phyloP scores from a whole-genome alignment of 2,888 invertebrate genomes.

The Cheilosia impressa region DNA sequence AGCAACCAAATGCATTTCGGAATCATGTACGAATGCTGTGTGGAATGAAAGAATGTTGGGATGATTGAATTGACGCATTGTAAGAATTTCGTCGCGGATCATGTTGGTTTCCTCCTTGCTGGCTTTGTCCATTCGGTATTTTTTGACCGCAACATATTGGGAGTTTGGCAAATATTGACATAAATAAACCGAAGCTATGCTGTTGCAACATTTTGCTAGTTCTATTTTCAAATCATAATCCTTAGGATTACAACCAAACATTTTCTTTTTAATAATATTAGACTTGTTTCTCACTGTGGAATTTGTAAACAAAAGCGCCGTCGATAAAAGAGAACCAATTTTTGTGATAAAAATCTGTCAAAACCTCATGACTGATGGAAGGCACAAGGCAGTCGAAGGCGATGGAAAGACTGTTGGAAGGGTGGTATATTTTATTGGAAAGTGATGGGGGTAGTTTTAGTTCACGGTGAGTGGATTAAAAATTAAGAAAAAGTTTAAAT shows the following conservation, averaged over 20 bases:
- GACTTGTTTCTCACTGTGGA: not conserved
- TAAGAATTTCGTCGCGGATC: slow-evolving; percentile 90
- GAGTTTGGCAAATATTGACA: slow-evolving; percentile 88
- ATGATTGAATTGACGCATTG: slow-evolving; percentile 91
- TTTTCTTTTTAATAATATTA: slow-evolving; percentile 75
- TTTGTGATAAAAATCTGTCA: slow-evolving; percentile 46
- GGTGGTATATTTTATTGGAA: slow-evolving; percentile 2
- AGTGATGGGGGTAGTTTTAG: not conserved
- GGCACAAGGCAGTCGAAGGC: slow-evolving; percentile 1
- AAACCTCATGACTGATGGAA: slow-evolving; percentile 47
- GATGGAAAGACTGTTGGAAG: slow-evolving; percentile 10
- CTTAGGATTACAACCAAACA: slow-evolving; percentile 86
- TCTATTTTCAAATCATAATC: slow-evolving; percentile 89
- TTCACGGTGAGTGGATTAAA: not conserved
- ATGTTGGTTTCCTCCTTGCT: slow-evolving; percentile 85
- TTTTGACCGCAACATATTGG: slow-evolving; percentile 89
- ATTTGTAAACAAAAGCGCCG: slow-evolving; percentile 65
- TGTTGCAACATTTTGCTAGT: slow-evolving; percentile 88
- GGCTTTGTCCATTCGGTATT: slow-evolving; percentile 90
- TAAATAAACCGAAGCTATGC: slow-evolving; percentile 88
- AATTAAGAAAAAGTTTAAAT: not conserved
- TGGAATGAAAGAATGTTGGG: slow-evolving; percentile 90
- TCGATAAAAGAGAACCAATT: slow-evolving; percentile 16
- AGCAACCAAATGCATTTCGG: slow-evolving; percentile 91
- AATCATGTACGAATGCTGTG: slow-evolving; percentile 90